phyloP scores from a whole-genome alignment of 2,113 vertebrate genomes.

The Oncorhynchus kisutch region DNA sequence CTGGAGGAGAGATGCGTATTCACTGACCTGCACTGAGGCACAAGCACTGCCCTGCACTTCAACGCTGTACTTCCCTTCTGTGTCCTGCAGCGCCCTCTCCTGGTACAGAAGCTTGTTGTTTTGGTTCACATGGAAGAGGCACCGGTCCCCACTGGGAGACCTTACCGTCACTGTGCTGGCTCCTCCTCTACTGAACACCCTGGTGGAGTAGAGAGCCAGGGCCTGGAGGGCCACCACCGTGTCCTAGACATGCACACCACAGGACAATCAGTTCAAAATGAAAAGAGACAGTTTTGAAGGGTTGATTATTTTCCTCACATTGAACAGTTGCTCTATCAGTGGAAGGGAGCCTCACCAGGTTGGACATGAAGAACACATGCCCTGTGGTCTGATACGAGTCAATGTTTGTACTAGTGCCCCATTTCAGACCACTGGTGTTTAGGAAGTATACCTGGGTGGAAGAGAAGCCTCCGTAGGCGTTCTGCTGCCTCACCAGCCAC shows the following conservation, averaged over 20 bases:
- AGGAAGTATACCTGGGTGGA: slow-evolving; percentile 71
- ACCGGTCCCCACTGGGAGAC: slow-evolving; percentile 47
- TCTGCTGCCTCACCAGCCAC: slow-evolving; percentile 75
- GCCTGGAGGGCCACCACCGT: slow-evolving; percentile 74
- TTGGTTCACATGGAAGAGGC: slow-evolving; percentile 72
- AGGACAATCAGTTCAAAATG: neutral
- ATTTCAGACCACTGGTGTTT: no score
- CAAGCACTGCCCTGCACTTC: slow-evolving; percentile 68
- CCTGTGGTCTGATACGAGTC: neutral
- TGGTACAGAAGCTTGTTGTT: slow-evolving; percentile 83
- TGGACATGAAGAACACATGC: neutral
- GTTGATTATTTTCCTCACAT: no score
- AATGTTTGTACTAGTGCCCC: no score
- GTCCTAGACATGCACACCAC: slow-evolving; percentile 53
- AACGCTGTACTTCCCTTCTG: slow-evolving; percentile 67
- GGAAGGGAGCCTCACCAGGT: no score
- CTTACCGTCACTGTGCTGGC: slow-evolving; percentile 59
- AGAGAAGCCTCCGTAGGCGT: slow-evolving; percentile 75
- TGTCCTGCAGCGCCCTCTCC: slow-evolving; percentile 54
- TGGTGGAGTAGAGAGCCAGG: slow-evolving; percentile 63
- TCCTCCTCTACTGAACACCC: slow-evolving; percentile 56
- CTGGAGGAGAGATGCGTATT: no score
- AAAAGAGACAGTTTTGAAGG: no score
- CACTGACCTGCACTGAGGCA: slow-evolving; percentile 75
- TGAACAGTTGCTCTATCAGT: no score